Base-by-base conservation (phyloP, 1,140 invertebrate genomes). In the Fopius arisanus region DNA sequence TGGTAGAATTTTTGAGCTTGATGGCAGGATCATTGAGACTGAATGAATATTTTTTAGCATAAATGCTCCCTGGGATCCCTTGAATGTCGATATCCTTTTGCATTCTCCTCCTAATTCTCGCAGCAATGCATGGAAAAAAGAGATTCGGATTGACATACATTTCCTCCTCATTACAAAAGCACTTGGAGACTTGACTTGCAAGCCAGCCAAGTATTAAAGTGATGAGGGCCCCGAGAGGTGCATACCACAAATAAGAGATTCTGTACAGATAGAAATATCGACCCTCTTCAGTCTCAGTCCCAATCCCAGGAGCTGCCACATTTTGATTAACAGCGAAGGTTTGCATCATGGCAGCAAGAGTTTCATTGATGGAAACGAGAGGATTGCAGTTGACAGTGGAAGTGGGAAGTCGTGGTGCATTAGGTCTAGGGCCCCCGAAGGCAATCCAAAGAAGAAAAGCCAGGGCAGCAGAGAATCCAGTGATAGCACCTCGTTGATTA, bases 211-310 rank as follows among this genome's bases (percentile, higher is more conserved):
- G 77, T 0, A 93, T 31, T 2, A 94, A 79, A 1, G 94, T 92
- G 0, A 92, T 79, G 0, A 90, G 3, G 74, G 94, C 92, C 65
- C 93, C 95, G 59, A 95, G 85, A 0, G 92, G 90, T 4, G 92
- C 90, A 82, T 94, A 94, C 93, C 96, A 98, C 90, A 97, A 91
- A 81, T 97, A 98, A 0, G 96, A 97, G 12, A 98, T 88, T 72
- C 92, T 89, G 80, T 95, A 94, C 0, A 93, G 70, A 68, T 84
- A 85, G 29, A 86, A 81, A 65, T 79, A 83, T 23, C 73, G 76
- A 5, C 72, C 78, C 12, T 80, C 74, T 3, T 73, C 73, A 5
- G 29, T 19, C 7, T 37, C 28, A 0, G 6, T 16, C 12, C 5
- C 63, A 33, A 31, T 7, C 4, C 21, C 16, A 19, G 14, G 14